These are phyloP conservation scores for Patagioenas fasciata DNA, from an alignment of 2,113 vertebrate genomes.

Conservation along the genomic window DNA sequence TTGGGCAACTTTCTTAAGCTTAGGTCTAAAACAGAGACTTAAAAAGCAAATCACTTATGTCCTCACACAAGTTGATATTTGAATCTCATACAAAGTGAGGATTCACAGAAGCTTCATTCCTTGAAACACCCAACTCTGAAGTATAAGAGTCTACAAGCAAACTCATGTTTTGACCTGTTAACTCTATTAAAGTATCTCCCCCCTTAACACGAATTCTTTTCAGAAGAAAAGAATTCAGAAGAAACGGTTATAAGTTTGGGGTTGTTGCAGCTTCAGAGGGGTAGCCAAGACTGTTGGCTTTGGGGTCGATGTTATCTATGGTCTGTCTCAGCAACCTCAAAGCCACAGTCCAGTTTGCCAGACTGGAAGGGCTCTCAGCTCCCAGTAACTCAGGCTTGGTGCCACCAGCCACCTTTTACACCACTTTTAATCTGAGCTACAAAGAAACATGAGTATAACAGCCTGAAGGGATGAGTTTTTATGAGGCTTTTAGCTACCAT, in stretches of 20 bases:
- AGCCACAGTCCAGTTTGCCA: background rate
- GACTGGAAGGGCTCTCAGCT: background rate
- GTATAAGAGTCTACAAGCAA: background rate
- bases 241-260: background rate
- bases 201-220: rapidly evolving
- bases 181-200: background rate
- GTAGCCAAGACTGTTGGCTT: background rate
- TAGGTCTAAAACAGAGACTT: background rate
- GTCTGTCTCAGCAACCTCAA: background rate
- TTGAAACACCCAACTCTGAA: background rate
- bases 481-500: background rate
- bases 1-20: background rate
- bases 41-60: background rate
- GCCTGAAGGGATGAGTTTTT: background rate
- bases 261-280: background rate
- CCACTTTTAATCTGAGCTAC: background rate
- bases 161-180: conserved; percentile 22
- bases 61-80: rapidly evolving
- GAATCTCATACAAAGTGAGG: background rate
- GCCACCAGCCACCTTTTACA: background rate
- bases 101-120: background rate
- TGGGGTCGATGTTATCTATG: rapidly evolving
- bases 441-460: background rate
- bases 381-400: rapidly evolving
- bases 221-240: too few species aligned